These are phyloP conservation scores for Pocillopora grandis DNA, from an alignment of 92 coral and sea anemone genomes.

Conservation along the genomic window DNA sequence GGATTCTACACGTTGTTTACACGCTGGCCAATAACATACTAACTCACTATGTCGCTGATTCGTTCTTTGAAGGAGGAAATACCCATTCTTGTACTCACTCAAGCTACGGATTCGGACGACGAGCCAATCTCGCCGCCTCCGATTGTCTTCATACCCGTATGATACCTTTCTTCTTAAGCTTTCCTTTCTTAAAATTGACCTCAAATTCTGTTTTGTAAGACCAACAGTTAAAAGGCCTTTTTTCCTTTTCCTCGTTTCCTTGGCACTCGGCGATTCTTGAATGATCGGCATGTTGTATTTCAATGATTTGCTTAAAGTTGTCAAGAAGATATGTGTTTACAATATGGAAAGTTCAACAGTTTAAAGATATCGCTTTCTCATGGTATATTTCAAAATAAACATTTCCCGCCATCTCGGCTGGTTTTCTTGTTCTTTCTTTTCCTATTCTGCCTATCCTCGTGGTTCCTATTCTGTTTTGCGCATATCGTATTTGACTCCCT, in stretches of 20 bases:
- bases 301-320: neutral
- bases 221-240: neutral
- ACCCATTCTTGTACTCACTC: conserved; percentile 34
- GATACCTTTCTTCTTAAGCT: neutral
- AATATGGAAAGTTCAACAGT: neutral
- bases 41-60: conserved; percentile 13
- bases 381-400: neutral
- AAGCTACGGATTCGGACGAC: conserved; percentile 32
- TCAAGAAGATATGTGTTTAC: neutral
- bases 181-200: neutral
- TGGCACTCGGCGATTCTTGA: neutral
- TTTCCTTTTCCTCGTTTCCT: neutral
- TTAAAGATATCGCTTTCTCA: neutral
- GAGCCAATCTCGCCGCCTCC: conserved; percentile 31
- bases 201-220: neutral
- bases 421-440: neutral
- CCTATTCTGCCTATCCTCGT: neutral
- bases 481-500: no score
- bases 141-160: conserved; percentile 15
- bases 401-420: neutral
- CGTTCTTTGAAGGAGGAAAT: conserved; percentile 44
- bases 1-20: neutral
- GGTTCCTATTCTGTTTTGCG: neutral
- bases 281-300: neutral
- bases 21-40: neutral